Percentiles rank a stretch among this genome's conserved stretches.
These are phyloP conservation scores for Priocnemis perturbator DNA, from an alignment of 2,888 invertebrate genomes.

Conservation along the genomic window DNA sequence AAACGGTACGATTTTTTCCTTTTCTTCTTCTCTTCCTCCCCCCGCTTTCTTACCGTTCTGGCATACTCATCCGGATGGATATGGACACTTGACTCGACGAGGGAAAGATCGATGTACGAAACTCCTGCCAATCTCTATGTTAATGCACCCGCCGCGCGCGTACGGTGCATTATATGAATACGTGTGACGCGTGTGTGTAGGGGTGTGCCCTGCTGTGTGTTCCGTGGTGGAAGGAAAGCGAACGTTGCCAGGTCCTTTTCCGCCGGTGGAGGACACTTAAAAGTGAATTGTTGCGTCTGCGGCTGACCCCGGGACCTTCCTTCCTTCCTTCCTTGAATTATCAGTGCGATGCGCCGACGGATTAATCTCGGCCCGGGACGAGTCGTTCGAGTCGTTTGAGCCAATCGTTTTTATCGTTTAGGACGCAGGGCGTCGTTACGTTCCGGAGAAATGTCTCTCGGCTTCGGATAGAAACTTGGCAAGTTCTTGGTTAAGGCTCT, in stretches of 20 bases:
- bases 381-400: not conserved
- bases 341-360: not conserved
- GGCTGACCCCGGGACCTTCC: slow-evolving; percentile 70
- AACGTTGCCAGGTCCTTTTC: slow-evolving; percentile 61
- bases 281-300: slow-evolving; percentile 76
- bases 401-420: not conserved
- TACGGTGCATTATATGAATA: no score
- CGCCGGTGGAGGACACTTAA: slow-evolving; percentile 70
- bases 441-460: not conserved
- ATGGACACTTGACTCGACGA: slow-evolving; percentile 65
- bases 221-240: slow-evolving; percentile 52
- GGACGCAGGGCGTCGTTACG: not conserved
- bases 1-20: no score
- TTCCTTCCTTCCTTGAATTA: slow-evolving; percentile 14
- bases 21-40: no score
- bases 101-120: slow-evolving; percentile 72
- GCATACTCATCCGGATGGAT: slow-evolving; percentile 59
- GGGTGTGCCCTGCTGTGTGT: no score
- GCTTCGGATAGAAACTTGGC: no score
- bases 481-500: not conserved
- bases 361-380: not conserved
- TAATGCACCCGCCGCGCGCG: slow-evolving; percentile 59
- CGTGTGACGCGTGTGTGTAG: not conserved
- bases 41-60: slow-evolving; percentile 50
- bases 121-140: slow-evolving; percentile 75